These are phyloP conservation scores for Gryllus bimaculatus DNA, from an alignment of 1,140 invertebrate genomes.

Conservation along the genomic window DNA sequence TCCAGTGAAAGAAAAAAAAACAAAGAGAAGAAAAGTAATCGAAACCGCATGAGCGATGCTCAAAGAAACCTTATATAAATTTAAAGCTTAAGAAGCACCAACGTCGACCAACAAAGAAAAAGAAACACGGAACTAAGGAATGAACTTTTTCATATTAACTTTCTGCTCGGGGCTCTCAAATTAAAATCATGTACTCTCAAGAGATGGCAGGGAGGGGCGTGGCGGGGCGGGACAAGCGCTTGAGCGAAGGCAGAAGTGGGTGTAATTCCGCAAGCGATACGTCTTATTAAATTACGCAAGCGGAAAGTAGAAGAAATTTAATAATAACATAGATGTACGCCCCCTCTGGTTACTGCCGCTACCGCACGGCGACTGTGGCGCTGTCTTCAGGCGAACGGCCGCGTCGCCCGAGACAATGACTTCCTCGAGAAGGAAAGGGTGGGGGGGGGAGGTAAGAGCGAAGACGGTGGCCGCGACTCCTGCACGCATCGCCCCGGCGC, in stretches of 20 bases:
- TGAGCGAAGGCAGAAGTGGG: not conserved
- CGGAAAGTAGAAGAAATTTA: not conserved
- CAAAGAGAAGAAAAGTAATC: no score
- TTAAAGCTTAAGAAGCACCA: not conserved
- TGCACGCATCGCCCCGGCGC: no score
- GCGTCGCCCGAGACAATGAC: no score
- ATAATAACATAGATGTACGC: not conserved
- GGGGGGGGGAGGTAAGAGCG: no score
- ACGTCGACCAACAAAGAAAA: not conserved
- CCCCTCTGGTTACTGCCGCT: no score
- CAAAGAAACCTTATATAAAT: not conserved
- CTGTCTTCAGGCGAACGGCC: no score
- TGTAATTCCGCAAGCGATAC: not conserved
- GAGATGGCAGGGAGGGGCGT: no score
- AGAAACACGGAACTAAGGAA: not conserved
- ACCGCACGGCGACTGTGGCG: no score
- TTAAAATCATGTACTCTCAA: not conserved
- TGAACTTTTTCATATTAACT: constrained; percentile 2
- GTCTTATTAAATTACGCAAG: not conserved
- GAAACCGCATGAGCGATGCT: not conserved
- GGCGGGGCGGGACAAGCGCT: not conserved
- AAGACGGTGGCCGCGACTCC: no score
- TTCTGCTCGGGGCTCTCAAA: not conserved
- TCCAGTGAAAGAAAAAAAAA: no score
- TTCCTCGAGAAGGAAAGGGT: no score